Evolutionary conservation across 1,140 invertebrate genomes (phyloP), one percentile per base, ranked within the genome.

Genomic region (Plodia interpunctella): DNA sequence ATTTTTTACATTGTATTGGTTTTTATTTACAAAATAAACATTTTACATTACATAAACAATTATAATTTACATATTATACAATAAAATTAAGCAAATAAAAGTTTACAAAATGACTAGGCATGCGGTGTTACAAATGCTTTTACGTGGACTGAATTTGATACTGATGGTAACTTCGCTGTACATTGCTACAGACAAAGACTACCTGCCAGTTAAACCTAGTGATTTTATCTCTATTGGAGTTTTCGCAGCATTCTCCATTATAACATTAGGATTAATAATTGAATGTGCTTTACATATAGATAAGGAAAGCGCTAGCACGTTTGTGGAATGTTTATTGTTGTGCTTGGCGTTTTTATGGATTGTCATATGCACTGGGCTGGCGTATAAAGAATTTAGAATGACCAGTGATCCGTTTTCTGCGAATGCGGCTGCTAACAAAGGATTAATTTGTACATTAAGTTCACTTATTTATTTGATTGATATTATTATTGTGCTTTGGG

Each of bases 51-150:
- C 9, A 5, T 28, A 28, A n/a, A n/a, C n/a, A n/a, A n/a, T 28
- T 28, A 28, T 28, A 28, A 28, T 28, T 28, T 28, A 28, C 28
- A 9, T 28, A 28, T 28, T 9, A 28, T 28, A 5, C 9, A 20
- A 35, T 13, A 35, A 1, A 50, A 35, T 30, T 20, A 50, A 55
- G 19, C 51, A 56, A 8, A 2, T 11, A 11, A 38, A 9, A n/a
- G n/a, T 11, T 9, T 13, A 11, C 2, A 38, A 38, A 2, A 78
- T 80, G 78, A 44, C n/a, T n/a, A n/a, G 62, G n/a, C 60, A 65
- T 32, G 74, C 70, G 62, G 57, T 78, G 9, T 67, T 77, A 2
- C 71, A 76, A 59, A 78, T 86, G 76, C 60, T 66, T 49, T 60
- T 83, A 57, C 63, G 83, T 32, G 75, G 76, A 35, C 19, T 76